phyloP scores from a whole-genome alignment of 1,140 invertebrate genomes.

The Steinernema khuongi region DNA sequence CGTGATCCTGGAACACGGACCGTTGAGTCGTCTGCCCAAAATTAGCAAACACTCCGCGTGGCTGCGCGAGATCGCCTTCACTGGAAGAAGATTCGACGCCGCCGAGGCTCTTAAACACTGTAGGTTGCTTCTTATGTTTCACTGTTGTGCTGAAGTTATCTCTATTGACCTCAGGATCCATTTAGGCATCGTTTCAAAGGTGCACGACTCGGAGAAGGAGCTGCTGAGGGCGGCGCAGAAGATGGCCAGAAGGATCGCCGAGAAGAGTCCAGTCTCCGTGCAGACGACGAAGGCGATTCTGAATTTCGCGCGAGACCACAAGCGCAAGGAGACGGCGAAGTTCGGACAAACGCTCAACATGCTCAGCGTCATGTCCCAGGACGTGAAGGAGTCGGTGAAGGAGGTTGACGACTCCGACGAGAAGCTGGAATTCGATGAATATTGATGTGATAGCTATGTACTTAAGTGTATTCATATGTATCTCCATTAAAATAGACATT shows the following conservation, averaged over 20 bases:
- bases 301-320: background rate
- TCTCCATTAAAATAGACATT: too few species aligned
- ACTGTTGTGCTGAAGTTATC: slow-evolving; percentile 19
- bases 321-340: background rate
- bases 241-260: slow-evolving; percentile 73
- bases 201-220: slow-evolving; percentile 58
- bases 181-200: slow-evolving; percentile 32
- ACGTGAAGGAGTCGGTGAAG: background rate
- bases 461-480: background rate
- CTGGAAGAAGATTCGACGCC: slow-evolving; percentile 74
- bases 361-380: background rate
- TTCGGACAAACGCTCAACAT: background rate
- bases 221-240: slow-evolving; percentile 70
- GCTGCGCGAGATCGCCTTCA: slow-evolving; percentile 77
- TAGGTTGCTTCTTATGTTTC: slow-evolving; percentile 50
- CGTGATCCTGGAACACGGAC: slow-evolving; percentile 86
- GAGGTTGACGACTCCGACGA: background rate
- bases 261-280: slow-evolving; percentile 87
- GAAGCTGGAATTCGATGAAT: background rate
- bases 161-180: background rate
- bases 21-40: slow-evolving; percentile 83
- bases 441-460: background rate
- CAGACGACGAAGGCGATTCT: slow-evolving; percentile 75
- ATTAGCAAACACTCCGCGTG: slow-evolving; percentile 79
- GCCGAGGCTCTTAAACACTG: slow-evolving; percentile 68